Evolutionary conservation across 2,888 invertebrate genomes (phyloP).

Genomic region (Onchidella celtica): DNA sequence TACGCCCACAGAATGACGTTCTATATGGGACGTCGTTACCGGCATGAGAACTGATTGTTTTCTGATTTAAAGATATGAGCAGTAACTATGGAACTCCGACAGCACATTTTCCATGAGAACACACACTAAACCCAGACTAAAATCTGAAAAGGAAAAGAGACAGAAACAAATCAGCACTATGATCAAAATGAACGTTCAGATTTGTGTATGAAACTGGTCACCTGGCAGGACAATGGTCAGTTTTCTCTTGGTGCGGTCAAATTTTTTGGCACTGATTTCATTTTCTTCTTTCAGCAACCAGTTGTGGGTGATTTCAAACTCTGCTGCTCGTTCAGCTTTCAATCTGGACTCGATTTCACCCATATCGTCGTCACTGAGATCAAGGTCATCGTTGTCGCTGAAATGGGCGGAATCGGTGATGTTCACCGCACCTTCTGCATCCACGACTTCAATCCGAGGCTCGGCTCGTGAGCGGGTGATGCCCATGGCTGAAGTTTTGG

Average conservation of each 20-base stretch:
- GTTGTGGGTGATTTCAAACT: conserved; percentile 71
- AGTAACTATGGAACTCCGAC: too few species aligned
- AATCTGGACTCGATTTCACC: conserved; percentile 39
- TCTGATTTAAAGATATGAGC: too few species aligned
- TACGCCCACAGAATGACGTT: too few species aligned
- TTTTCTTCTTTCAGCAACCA: conserved; percentile 69
- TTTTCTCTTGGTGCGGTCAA: conserved; percentile 61
- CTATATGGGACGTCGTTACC: too few species aligned
- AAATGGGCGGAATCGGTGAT: background rate
- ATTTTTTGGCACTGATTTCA: conserved; percentile 60
- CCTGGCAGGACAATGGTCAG: conserved; percentile 67
- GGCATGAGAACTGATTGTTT: too few species aligned
- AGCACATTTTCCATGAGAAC: too few species aligned
- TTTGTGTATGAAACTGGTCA: too few species aligned
- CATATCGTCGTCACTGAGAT: conserved; percentile 9
- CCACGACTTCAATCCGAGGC: conserved; percentile 4
- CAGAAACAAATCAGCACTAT: too few species aligned
- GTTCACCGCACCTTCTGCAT: conserved; percentile 11
- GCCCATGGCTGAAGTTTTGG: background rate
- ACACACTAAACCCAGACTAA: too few species aligned
- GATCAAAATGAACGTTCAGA: too few species aligned
- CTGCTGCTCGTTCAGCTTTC: conserved; percentile 63
- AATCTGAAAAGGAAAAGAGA: too few species aligned
- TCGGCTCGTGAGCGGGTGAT: background rate
- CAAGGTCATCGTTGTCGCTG: background rate